Evolutionary conservation across 1,140 invertebrate species (phyloP).

Genomic region (Anadara kagoshimensis): DNA sequence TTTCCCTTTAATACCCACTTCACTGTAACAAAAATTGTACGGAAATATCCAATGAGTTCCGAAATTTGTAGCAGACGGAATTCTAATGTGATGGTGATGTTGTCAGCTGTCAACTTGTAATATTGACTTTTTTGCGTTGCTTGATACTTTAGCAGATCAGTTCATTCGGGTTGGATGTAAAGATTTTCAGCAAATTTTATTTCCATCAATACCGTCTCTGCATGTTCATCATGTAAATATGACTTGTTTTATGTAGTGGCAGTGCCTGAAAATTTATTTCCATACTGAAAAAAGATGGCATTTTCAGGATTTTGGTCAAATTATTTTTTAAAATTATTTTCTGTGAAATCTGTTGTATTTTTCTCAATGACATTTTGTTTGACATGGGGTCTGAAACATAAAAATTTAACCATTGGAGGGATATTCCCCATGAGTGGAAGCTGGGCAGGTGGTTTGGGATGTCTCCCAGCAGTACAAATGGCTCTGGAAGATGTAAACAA

Average conservation of each 20-base stretch:
- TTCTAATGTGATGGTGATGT: conserved; percentile 8
- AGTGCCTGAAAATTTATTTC: too few species aligned
- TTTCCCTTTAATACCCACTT: too few species aligned
- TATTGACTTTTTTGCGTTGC: conserved; percentile 8
- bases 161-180: not conserved
- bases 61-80: conserved; percentile 6
- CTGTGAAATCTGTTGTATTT: too few species aligned
- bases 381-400: conserved; percentile 52
- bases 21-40: too few species aligned
- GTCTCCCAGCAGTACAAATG: conserved; percentile 86
- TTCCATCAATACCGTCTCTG: conserved; percentile 3
- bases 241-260: too few species aligned
- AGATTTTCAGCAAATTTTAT: conserved; percentile 17
- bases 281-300: not conserved
- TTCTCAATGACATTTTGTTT: too few species aligned
- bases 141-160: conserved; percentile 1
- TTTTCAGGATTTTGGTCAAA: not conserved
- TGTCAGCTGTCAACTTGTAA: conserved; percentile 12
- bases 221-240: too few species aligned
- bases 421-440: conserved; percentile 98
- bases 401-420: conserved; percentile 91
- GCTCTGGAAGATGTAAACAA: conserved; percentile 97
- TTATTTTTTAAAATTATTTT: too few species aligned
- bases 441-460: conserved; percentile 79
- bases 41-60: not conserved